Evolutionary conservation across 2,113 vertebrate species (phyloP).

Genomic region (Arvicanthis niloticus): DNA sequence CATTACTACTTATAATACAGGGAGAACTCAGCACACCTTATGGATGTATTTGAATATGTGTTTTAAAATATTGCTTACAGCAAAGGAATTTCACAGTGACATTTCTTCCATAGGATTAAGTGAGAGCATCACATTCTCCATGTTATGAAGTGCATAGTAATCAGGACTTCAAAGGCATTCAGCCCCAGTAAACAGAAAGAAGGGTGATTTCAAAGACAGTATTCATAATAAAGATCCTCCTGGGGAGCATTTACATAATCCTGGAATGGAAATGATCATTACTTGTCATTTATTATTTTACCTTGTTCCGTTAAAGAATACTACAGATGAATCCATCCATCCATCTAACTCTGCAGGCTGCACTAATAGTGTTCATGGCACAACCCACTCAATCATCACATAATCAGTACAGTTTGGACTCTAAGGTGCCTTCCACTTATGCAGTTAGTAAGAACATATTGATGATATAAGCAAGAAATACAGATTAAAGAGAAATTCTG

Average conservation of each 20-base stretch:
- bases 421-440: not conserved
- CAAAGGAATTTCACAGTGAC: not conserved
- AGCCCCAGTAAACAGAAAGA: slow-evolving; percentile 66
- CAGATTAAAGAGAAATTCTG: not conserved
- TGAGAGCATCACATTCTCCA: not conserved
- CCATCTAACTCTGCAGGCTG: not conserved
- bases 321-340: slow-evolving; percentile 49
- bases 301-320: slow-evolving; percentile 55
- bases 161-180: slow-evolving; percentile 52
- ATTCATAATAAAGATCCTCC: slow-evolving; percentile 70
- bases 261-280: slow-evolving; percentile 21
- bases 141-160: slow-evolving; percentile 65
- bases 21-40: slow-evolving; percentile 12
- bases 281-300: slow-evolving; percentile 55
- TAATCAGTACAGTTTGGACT: slow-evolving; percentile 17
- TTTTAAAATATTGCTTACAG: slow-evolving; percentile 68
- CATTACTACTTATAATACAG: slow-evolving; percentile 28
- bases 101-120: slow-evolving; percentile 13
- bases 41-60: slow-evolving; percentile 56
- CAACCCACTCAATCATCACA: not conserved
- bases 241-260: slow-evolving; percentile 52
- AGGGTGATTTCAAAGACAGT: slow-evolving; percentile 69
- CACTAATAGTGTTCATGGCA: slow-evolving; percentile 6
- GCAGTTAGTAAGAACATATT: slow-evolving; percentile 35
- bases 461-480: slow-evolving; percentile 22